Evolutionary conservation across 1,140 invertebrate genomes (phyloP).

Genomic region (Euura saliciscinereae): DNA sequence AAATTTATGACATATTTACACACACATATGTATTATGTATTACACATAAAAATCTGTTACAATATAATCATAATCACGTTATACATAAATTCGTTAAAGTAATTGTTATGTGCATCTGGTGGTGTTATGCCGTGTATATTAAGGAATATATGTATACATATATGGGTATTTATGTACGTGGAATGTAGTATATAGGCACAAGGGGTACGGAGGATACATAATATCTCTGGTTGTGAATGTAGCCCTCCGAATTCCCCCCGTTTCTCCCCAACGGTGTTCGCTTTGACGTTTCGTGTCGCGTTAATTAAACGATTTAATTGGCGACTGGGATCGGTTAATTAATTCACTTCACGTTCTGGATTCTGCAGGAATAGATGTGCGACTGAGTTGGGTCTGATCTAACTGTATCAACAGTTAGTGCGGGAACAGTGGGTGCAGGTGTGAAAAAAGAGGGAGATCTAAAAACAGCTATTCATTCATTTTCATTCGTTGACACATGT

Average conservation of each 20-base stretch:
- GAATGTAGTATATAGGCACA: neutral
- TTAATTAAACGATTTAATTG: slow-evolving; percentile 8
- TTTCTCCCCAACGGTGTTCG: neutral
- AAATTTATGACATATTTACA: no score
- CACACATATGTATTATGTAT: neutral
- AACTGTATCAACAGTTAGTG: no score
- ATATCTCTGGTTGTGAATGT: neutral
- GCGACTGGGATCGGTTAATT: neutral
- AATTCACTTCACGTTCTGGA: neutral
- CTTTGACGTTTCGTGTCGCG: neutral
- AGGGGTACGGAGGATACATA: neutral
- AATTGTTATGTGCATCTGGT: no score
- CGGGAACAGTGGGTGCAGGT: no score
- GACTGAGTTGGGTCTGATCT: no score
- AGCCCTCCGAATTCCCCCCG: neutral
- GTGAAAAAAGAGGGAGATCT: no score
- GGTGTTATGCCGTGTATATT: neutral
- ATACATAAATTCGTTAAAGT: neutral
- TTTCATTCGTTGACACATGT: no score
- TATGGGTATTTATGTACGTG: no score
- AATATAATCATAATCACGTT: neutral
- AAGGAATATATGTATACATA: neutral
- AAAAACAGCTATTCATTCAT: no score
- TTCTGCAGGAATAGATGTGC: no score
- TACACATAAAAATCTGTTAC: neutral